Percentiles rank a stretch among this genome's conserved stretches.
Evolutionary conservation across 2,113 vertebrate species (phyloP).

Genomic region (Uropsilus gracilis): DNA sequence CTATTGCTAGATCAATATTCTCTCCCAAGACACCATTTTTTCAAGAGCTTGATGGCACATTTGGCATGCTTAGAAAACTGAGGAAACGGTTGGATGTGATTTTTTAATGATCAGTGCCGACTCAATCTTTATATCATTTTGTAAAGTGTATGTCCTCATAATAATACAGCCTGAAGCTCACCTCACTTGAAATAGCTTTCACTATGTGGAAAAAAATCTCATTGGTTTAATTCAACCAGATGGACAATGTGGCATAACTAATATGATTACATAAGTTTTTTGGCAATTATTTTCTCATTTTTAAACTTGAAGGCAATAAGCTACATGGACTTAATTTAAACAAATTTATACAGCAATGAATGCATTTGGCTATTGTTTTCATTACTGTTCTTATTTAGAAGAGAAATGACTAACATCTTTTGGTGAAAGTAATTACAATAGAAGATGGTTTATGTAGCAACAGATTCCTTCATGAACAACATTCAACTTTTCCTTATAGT

Average conservation of each 20-base stretch:
- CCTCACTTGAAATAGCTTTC: neutral
- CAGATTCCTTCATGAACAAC: slow-evolving; percentile 24
- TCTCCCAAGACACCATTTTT: neutral
- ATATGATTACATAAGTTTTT: slow-evolving; percentile 59
- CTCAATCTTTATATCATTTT: slow-evolving; percentile 38
- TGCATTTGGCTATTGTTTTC: slow-evolving; percentile 62
- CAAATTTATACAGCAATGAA: slow-evolving; percentile 58
- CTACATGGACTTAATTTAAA: slow-evolving; percentile 67
- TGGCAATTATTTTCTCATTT: slow-evolving; percentile 54
- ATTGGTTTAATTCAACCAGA: slow-evolving; percentile 64
- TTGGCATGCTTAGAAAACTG: neutral
- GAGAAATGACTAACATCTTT: slow-evolving; percentile 65
- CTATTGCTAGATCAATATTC: neutral
- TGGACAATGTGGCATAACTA: neutral
- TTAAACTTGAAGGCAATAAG: slow-evolving; percentile 70
- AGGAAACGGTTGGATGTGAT: neutral
- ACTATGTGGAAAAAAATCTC: neutral
- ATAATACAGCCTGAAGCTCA: neutral
- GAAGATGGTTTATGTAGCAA: neutral
- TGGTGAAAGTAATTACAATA: slow-evolving; percentile 59
- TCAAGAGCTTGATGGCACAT: neutral
- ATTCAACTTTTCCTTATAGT: slow-evolving; percentile 42
- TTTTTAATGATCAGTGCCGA: slow-evolving; percentile 36
- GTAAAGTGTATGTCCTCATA: slow-evolving; percentile 13
- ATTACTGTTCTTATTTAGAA: slow-evolving; percentile 58